These are phyloP conservation scores for Caenorhabditis macrosperma DNA, from an alignment of 2,888 invertebrate genomes.

Conservation along the genomic window DNA sequence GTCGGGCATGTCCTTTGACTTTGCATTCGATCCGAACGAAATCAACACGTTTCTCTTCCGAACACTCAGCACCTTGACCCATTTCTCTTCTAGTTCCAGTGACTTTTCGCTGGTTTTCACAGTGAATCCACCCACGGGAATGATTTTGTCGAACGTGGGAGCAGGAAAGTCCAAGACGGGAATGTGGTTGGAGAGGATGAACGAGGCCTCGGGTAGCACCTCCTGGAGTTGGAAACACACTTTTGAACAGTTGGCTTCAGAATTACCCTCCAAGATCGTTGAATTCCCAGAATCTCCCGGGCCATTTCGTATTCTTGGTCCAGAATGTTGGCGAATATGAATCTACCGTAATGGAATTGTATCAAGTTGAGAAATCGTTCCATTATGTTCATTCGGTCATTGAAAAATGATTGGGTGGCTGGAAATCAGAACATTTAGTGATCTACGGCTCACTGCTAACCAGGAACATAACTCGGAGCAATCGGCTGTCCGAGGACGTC, in stretches of 20 bases:
- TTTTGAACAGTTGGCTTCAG: too few relatives aligned
- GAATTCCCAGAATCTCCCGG: conserved; percentile 8
- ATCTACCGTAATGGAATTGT: conserved; percentile 10
- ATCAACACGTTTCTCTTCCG: conserved; percentile 58
- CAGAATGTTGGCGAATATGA: conserved; percentile 31
- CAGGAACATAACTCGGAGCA: conserved; percentile 48
- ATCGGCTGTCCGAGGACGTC: conserved; percentile 39
- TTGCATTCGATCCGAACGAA: conserved; percentile 57
- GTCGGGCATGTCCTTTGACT: conserved; percentile 55
- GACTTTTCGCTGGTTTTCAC: conserved; percentile 23
- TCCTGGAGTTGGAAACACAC: too few relatives aligned
- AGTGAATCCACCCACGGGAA: conserved; percentile 45
- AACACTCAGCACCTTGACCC: conserved; percentile 41
- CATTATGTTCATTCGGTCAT: conserved; percentile 25
- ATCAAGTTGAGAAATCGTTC: conserved; percentile 39
- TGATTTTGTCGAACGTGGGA: conserved; percentile 62
- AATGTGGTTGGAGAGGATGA: conserved; percentile 39
- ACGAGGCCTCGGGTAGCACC: conserved; percentile 37
- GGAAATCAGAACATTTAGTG: too few relatives aligned
- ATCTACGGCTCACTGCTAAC: too few relatives aligned
- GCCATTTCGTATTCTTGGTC: conserved; percentile 29
- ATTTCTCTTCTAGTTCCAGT: conserved; percentile 37
- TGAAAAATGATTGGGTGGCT: conserved; percentile 35
- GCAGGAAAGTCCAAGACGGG: conserved; percentile 64
- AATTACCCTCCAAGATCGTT: conserved; percentile 42